These are phyloP conservation scores for Myiotriccus ornatus DNA, from an alignment of 2,797 vertebrate species.

Conservation along the genomic window DNA sequence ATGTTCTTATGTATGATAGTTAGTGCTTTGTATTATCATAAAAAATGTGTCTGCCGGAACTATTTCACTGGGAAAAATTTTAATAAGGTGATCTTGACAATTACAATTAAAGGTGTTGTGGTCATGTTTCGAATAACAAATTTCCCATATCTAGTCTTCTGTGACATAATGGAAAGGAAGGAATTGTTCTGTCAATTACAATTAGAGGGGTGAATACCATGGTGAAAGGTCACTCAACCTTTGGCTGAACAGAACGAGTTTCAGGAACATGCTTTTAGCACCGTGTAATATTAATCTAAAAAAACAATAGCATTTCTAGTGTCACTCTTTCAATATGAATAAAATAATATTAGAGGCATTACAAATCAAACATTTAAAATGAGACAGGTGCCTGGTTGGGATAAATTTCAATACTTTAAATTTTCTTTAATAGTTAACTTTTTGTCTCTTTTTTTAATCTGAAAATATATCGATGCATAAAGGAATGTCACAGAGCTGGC, in stretches of 20 bases:
- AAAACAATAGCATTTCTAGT: background rate
- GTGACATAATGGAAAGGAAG: background rate
- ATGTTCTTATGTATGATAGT: accelerated
- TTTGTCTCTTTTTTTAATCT: background rate
- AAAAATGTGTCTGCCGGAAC: background rate
- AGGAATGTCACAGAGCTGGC: background rate
- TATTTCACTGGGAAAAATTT: background rate
- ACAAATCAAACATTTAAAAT: background rate
- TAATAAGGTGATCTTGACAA: background rate
- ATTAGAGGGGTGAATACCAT: background rate
- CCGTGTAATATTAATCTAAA: background rate
- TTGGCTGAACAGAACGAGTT: background rate
- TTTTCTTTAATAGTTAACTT: background rate
- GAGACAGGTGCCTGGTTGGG: background rate
- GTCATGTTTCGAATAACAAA: background rate
- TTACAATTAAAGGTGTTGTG: background rate
- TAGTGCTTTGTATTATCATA: background rate
- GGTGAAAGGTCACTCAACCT: background rate
- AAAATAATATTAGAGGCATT: background rate
- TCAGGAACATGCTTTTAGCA: background rate
- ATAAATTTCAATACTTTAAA: background rate
- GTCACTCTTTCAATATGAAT: background rate
- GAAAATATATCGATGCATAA: background rate
- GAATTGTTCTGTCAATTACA: background rate
- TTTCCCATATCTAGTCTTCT: background rate